phyloP scores from a whole-genome alignment of 2,113 vertebrate genomes.

The Callipepla californica region DNA sequence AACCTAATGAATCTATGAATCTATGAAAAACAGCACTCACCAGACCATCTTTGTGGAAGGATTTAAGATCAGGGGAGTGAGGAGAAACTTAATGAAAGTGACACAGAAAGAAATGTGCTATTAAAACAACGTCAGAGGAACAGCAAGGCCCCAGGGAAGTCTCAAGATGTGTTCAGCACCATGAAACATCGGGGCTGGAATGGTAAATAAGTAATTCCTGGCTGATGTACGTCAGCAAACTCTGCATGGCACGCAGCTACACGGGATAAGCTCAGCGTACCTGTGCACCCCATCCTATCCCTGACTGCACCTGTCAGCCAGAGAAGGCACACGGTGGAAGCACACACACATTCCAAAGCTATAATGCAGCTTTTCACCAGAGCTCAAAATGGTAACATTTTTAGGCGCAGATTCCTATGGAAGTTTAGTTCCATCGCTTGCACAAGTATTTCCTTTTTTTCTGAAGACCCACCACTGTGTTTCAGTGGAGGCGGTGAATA shows the following conservation, averaged over 20 bases:
- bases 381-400: not conserved
- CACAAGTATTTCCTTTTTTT: not conserved
- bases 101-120: not conserved
- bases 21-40: not conserved
- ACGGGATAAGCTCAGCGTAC: not conserved
- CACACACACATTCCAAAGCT: not conserved
- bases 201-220: not conserved
- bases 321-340: not conserved
- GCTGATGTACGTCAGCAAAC: not conserved
- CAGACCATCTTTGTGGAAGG: not conserved
- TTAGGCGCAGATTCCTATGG: not conserved
- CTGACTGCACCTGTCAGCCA: not conserved
- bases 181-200: not conserved
- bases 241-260: not conserved
- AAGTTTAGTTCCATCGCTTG: not conserved
- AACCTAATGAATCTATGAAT: too few species aligned
- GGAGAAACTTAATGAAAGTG: not conserved
- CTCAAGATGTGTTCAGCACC: not conserved
- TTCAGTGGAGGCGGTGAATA: not conserved
- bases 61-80: not conserved
- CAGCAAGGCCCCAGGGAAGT: not conserved
- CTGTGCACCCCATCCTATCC: not conserved
- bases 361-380: not conserved
- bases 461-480: not conserved
- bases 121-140: not conserved